Base-by-base conservation (phyloP, 2,113 vertebrate genomes). In the Sakesphorus luctuosus region DNA sequence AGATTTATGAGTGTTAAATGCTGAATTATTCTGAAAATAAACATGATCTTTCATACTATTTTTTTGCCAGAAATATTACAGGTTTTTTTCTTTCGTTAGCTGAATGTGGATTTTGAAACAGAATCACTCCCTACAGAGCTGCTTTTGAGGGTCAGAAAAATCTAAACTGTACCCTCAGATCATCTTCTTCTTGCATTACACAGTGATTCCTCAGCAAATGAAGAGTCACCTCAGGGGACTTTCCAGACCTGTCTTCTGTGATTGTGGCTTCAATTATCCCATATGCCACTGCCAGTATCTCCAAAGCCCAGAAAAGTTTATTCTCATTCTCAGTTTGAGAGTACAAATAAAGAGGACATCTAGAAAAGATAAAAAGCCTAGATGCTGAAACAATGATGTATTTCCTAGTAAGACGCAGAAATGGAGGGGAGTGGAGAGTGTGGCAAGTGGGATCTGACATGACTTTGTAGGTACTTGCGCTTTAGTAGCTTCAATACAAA, bases 21-120 rank as follows among this genome's bases (percentile, higher is more conserved):
- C 36, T 95, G 49, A 71, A 96, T 80, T 79, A 69, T 49, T 95
- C 75, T 90, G 75, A 96, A 80, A 90, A 87, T 75, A 28, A 75
- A 59, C 40, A 67, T 71, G 53, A 84, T 84, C 62, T 81, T 95
- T 86, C 87, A 69, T 67, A 46, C 58, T 94, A 92, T 56, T 94
- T 76, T 72, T 89, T 91, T 96, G 38, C 29, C 26, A 84, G 72
- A 90, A 97, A n/a, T 19, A 46, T 35, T 65, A 44, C 3, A 3
- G 8, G 65, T 92, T 76, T 94, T 91, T 75, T 11, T 68, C 36
- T 94, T 94, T 86, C 84, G 35, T 85, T 94, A 94, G 55, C 11
- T 91, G 68, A 94, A 88, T 43, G 50, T 65, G 69, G 86, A 92
- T 96, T 87, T 86, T 83, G 47, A 90, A 93, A 87, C 65, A 53